Evolutionary conservation across 1,140 invertebrate species (phyloP), one percentile per base, ranked within the genome.

Genomic region (Penaeus chinensis): DNA sequence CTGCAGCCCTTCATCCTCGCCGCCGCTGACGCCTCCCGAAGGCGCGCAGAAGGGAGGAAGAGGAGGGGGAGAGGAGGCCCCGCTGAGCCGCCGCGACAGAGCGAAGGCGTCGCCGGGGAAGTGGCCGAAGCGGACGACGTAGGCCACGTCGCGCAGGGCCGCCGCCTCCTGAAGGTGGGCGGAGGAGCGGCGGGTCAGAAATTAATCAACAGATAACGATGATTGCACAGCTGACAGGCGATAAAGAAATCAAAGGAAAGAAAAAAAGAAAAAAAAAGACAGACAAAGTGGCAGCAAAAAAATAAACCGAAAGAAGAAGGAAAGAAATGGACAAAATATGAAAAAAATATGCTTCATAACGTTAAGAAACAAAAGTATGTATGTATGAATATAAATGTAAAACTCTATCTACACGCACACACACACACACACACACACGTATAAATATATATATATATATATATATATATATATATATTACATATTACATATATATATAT

Each of bases 101-200:
- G 27, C 37, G 13, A 76, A 60, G 42, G 62, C 69, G 19, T 83
- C 77, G 42, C 63, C 32, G 42, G 86, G 86, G 42, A 87, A 87
- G 81, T 87, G 86, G 27, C 86, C 86, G 80, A 77, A 87, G 86
- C 80, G 62, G 37, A 87, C n/a, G 71, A 87, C 80, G 69, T 87
- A 87, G 10, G 86, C 86, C n/a, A 87, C 60, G 71, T 87, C 86
- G 18, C n/a, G 71, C 20, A 87, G 71, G 18, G 86, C 79, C 42
- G 37, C 11, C 27, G 32, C 82, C 80, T 87, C 86, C 86, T 87
- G 81, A 4, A 20, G 37, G 18, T 18, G 18, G 13, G n/a, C 16
- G 5, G 69, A 18, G 32, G 69, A 19, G 13, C 1, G 4, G 24
- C 19, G 13, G n/a, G n/a, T 11, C 8, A 32, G 42, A 11, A n/a